phyloP scores from a whole-genome alignment of 23 tunicate genomes.

The Ciona savignyi region DNA sequence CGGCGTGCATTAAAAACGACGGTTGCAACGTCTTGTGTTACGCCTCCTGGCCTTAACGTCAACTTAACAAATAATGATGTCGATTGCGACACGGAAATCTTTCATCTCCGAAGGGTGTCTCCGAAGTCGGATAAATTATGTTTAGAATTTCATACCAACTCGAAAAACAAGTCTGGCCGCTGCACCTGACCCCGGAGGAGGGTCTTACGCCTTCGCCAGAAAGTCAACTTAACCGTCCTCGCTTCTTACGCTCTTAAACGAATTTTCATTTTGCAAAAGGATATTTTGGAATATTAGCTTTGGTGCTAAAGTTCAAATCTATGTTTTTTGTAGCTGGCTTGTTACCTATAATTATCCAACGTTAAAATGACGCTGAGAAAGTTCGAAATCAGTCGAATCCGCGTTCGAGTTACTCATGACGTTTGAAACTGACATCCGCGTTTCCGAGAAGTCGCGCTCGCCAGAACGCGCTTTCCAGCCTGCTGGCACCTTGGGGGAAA shows the following conservation, averaged over 20 bases:
- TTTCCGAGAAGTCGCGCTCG: not conserved
- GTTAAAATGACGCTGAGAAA: too few species aligned
- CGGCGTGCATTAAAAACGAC: not conserved
- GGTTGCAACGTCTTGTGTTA: not conserved
- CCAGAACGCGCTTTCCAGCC: not conserved
- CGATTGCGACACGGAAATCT: not conserved
- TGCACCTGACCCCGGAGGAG: not conserved
- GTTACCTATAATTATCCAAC: too few species aligned
- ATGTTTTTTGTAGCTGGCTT: too few species aligned
- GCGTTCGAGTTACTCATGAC: too few species aligned
- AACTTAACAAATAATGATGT: not conserved
- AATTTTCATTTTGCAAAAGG: too few species aligned
- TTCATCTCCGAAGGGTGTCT: not conserved
- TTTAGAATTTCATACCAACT: not conserved
- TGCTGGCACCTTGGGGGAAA: not conserved
- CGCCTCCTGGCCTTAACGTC: not conserved
- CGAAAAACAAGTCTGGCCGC: not conserved
- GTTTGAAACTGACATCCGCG: not conserved
- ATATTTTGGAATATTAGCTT: too few species aligned
- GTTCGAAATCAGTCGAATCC: too few species aligned
- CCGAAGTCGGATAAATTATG: not conserved
- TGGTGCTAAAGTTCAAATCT: too few species aligned
- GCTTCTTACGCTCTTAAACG: too few species aligned
- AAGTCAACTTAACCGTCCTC: too few species aligned
- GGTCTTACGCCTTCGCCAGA: too few species aligned